Conservation (phyloP, 64 coral and sea anemone species). For the Astreopora myriophthalma region DNA sequence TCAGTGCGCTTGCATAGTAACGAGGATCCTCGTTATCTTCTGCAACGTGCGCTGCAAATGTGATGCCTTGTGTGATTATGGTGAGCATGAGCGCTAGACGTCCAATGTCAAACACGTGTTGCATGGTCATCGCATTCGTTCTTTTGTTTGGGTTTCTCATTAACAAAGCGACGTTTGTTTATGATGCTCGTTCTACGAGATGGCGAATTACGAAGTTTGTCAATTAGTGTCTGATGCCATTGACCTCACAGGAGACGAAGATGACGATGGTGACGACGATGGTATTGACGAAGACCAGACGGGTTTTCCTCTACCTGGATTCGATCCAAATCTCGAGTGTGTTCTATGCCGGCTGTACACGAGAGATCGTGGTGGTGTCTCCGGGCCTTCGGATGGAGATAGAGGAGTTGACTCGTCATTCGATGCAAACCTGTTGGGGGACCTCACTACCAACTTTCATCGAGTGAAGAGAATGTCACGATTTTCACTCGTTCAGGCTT, state of each 20-base stretch:
- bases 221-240: background rate
- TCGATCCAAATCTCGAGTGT: background rate
- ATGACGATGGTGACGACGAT: background rate
- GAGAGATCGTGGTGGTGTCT: no score
- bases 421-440: background rate
- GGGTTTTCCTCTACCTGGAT: background rate
- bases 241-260: background rate
- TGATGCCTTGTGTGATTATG: background rate
- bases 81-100: background rate
- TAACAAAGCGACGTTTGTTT: background rate
- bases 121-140: no score
- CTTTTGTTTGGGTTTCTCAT: background rate
- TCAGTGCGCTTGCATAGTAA: background rate
- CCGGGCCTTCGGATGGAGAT: background rate
- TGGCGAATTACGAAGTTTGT: background rate
- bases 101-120: background rate
- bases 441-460: background rate
- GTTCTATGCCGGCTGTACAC: background rate
- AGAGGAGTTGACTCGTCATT: background rate
- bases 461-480: background rate
- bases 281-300: background rate
- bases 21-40: background rate
- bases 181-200: background rate
- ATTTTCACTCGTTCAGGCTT: background rate
- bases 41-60: background rate